These are phyloP conservation scores for Parambassis ranga DNA, from an alignment of 2,797 vertebrate genomes.

Conservation along the genomic window DNA sequence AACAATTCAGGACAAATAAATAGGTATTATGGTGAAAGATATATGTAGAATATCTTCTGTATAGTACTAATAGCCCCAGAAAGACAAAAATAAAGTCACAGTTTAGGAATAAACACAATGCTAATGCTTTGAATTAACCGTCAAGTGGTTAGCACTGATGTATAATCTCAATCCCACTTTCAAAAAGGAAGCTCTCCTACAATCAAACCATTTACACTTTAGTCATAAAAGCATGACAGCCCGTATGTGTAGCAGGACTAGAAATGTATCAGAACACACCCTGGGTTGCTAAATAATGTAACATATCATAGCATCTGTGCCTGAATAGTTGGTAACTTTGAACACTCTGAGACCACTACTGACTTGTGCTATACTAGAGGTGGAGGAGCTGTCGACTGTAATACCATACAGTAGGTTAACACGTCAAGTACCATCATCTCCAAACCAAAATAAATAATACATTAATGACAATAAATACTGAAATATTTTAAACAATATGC, in stretches of 20 bases:
- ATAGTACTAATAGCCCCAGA: conserved; percentile 14
- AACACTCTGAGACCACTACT: background rate
- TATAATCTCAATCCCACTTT: background rate
- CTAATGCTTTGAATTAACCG: background rate
- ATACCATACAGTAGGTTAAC: background rate
- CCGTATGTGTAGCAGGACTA: background rate
- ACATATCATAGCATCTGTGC: background rate
- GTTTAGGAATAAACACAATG: conserved; percentile 13
- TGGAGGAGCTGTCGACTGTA: background rate
- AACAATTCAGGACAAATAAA: conserved; percentile 64
- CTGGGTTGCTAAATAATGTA: conserved; percentile 1
- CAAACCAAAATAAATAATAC: conserved; percentile 35
- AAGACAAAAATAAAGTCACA: conserved; percentile 20
- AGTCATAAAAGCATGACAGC: too few species aligned
- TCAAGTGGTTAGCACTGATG: background rate
- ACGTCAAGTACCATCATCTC: background rate
- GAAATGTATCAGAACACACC: background rate
- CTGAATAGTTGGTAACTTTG: conserved; percentile 12
- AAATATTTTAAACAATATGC: background rate
- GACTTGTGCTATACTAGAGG: conserved; percentile 6
- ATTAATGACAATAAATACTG: conserved; percentile 43
- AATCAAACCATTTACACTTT: conserved; percentile 1
- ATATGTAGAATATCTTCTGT: conserved; percentile 18
- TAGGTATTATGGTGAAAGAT: conserved; percentile 53
- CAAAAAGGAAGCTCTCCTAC: background rate